Base-by-base conservation (phyloP, 2,113 vertebrate genomes). In the Otis tarda region DNA sequence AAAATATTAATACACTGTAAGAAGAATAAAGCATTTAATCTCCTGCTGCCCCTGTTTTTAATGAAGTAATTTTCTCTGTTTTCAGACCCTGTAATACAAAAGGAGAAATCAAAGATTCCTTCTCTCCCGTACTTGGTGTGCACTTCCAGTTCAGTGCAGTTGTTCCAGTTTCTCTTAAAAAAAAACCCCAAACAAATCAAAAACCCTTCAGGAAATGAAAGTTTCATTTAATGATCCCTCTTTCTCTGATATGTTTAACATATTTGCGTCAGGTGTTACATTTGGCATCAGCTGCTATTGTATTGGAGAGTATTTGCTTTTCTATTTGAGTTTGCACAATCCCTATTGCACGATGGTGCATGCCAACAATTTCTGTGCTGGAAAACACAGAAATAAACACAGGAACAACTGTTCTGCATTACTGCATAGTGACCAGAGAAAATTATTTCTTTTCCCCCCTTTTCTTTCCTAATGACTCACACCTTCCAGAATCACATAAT, bases 381-480 rank as follows among this genome's bases (percentile, higher is more conserved):
- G 93, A 97, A 97, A 95, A 93, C 84, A 94, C 80, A 95, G 94
- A 96, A 97, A 92, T 97, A 96, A 97, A 97, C 96, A 95, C 74
- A 91, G 86, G 80, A 96, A 96, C 91, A 94, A 95, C 94, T 97
- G 89, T 82, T 97, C 93, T 94, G 82, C 41, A 65, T 83, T 96
- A 89, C 95, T 89, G 76, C 95, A 86, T 78, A 97, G 94, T 1
- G 77, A 97, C 92, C 78, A 96, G 69, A 93, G 92, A 93, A 90
- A 94, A 92, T 67, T 2, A 83, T 83, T 86, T 50, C 47, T 12
- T 2, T 13, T 7, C n/a, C 67, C 59, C 37, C 63, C 37, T 18
- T 52, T 74, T 89, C 68, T 93, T 91, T 94, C 83, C 90, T 91
- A 93, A 92, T 97, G 94, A 97, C 89, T 96, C 97, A 96, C 93